A percentile compares a stretch with the other conserved stretches of the same genome.
Conservation (phyloP, 2,888 invertebrate genomes). For the Melieria crassipennis region DNA sequence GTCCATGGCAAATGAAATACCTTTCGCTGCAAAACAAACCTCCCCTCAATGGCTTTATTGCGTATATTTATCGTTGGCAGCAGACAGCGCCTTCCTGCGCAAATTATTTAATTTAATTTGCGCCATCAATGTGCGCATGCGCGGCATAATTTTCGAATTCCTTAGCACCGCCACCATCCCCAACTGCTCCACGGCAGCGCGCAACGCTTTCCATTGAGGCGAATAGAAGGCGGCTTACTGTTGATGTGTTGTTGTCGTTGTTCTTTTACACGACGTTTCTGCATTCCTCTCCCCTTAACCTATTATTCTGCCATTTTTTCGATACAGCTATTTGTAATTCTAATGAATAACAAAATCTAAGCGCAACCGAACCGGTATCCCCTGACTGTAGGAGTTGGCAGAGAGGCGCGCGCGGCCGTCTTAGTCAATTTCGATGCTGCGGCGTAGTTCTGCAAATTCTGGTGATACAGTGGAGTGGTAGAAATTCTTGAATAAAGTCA, state of each 20-base stretch:
- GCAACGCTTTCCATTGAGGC: not conserved
- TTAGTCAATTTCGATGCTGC: no score
- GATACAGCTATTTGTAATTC: constrained; percentile 14
- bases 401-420: constrained; percentile 20
- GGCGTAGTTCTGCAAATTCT: no score
- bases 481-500: no score
- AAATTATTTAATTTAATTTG: not conserved
- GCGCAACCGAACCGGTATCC: constrained; percentile 48
- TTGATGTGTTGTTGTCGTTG: not conserved
- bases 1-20: no score
- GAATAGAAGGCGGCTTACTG: not conserved
- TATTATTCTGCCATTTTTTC: not conserved
- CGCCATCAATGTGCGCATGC: not conserved
- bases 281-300: no score
- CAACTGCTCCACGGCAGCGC: not conserved
- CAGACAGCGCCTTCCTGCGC: not conserved
- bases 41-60: no score
- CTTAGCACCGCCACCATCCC: not conserved
- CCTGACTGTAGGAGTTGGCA: not conserved
- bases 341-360: constrained; percentile 22
- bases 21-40: no score
- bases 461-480: no score
- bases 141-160: not conserved
- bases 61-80: no score
- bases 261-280: no score